These are phyloP conservation scores for Clinocottus analis DNA, from an alignment of 2,113 vertebrate species.

Conservation along the genomic window DNA sequence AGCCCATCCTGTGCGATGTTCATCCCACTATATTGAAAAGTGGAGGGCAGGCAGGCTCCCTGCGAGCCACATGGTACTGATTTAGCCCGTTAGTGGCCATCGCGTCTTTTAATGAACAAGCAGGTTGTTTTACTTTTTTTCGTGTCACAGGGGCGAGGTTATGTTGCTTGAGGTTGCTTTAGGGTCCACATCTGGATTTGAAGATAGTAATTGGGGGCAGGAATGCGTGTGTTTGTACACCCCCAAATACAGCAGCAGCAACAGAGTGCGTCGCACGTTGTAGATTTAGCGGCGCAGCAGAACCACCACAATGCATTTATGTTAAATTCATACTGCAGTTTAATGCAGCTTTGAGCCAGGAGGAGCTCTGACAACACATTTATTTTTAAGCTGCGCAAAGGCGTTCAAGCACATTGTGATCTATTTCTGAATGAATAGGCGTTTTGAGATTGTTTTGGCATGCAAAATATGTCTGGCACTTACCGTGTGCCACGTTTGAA, in stretches of 20 bases:
- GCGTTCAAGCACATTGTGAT: background rate
- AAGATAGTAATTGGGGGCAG: constrained; percentile 33
- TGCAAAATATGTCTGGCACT: background rate
- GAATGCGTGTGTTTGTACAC: constrained; percentile 30
- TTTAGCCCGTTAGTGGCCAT: constrained; percentile 65
- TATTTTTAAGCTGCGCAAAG: background rate
- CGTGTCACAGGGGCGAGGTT: constrained; percentile 30
- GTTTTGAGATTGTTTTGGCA: constrained; percentile 7
- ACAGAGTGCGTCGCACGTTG: background rate
- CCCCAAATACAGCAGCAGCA: constrained; percentile 11
- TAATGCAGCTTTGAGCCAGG: background rate
- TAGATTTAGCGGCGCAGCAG: background rate
- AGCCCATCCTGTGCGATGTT: constrained; percentile 70
- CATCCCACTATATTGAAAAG: constrained; percentile 70
- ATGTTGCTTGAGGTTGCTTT: constrained; percentile 45
- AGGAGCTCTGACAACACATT: background rate
- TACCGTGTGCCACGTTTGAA: constrained; percentile 20
- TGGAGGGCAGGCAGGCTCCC: constrained; percentile 60
- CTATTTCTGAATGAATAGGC: background rate
- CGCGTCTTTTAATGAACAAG: constrained; percentile 61
- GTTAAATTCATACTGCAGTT: background rate
- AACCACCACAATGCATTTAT: background rate
- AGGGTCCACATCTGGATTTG: constrained; percentile 48
- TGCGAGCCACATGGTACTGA: constrained; percentile 65
- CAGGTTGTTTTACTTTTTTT: constrained; percentile 43